These are phyloP conservation scores for Cuniculus paca DNA, from an alignment of 2,797 vertebrate genomes.

Conservation along the genomic window DNA sequence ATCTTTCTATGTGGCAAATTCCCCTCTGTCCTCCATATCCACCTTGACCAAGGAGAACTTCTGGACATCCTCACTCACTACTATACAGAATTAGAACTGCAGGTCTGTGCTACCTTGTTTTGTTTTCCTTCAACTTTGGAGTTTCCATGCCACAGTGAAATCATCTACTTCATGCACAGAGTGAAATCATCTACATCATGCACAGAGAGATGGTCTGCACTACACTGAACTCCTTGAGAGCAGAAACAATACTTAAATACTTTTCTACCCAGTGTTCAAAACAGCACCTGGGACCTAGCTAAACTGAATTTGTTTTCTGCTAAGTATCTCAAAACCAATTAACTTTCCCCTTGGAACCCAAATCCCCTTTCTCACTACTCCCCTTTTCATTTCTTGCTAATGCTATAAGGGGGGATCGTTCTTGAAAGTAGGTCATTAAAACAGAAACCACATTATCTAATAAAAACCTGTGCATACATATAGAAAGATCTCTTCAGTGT, in stretches of 20 bases:
- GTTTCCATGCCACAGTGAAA: not conserved
- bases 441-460: conserved; percentile 29
- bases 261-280: not conserved
- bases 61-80: not conserved
- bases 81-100: not conserved
- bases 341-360: not conserved
- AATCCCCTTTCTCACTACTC: not conserved
- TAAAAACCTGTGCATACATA: not conserved
- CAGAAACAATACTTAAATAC: not conserved
- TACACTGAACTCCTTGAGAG: not conserved
- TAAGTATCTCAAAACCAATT: not conserved
- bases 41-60: not conserved
- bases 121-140: not conserved
- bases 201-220: not conserved
- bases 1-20: not conserved
- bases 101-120: not conserved
- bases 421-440: not conserved
- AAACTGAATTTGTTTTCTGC: not conserved
- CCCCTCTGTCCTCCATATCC: not conserved
- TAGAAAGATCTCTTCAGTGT: not conserved
- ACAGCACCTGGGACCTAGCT: not conserved
- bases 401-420: not conserved
- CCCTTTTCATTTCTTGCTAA: not conserved
- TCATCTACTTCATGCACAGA: not conserved
- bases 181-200: not conserved